Conservation (phyloP, 2,113 vertebrate genomes). For the Bos javanicus region DNA sequence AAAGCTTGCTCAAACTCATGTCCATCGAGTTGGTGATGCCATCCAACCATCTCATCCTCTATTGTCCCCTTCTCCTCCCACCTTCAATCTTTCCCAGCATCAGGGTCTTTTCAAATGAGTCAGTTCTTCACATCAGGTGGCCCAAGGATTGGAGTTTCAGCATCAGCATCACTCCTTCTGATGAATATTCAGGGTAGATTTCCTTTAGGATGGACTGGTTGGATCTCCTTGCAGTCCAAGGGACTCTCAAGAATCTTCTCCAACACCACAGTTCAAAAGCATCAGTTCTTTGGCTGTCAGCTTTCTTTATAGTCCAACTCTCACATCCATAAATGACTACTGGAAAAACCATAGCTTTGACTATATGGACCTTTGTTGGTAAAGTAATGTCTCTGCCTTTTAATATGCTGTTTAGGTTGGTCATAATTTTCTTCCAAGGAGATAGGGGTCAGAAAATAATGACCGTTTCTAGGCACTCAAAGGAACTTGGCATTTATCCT, state of each 20-base stretch:
- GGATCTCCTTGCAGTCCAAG: background rate
- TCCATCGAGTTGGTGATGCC: background rate
- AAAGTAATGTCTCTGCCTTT: background rate
- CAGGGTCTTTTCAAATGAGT: background rate
- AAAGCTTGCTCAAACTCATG: background rate
- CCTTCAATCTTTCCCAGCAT: background rate
- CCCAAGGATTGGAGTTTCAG: background rate
- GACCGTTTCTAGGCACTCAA: background rate
- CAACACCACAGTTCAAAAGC: background rate
- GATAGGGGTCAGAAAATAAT: background rate
- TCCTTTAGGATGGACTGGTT: background rate
- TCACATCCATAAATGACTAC: background rate
- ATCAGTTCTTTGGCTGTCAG: background rate
- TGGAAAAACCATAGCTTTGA: background rate
- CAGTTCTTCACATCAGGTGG: rapidly evolving
- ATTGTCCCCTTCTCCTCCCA: background rate
- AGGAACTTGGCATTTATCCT: background rate
- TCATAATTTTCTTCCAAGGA: background rate
- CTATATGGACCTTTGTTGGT: background rate
- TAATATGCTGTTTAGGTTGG: background rate
- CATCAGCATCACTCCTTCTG: rapidly evolving
- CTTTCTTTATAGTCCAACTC: background rate
- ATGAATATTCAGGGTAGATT: background rate
- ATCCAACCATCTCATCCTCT: background rate
- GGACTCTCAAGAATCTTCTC: background rate